Conservation (phyloP, 2,113 vertebrate genomes). For the Pungitius pungitius region DNA sequence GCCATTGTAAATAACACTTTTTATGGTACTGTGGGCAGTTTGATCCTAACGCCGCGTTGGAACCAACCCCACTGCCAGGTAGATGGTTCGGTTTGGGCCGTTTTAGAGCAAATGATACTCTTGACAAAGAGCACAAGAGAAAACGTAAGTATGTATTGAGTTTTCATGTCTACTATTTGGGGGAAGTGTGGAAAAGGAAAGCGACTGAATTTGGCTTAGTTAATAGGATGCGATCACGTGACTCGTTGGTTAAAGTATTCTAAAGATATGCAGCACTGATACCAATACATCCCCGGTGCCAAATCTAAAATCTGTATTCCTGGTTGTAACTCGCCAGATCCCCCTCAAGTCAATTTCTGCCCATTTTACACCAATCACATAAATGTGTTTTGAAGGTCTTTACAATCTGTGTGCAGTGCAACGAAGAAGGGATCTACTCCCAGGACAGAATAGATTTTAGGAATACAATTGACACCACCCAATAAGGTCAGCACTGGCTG, state of each 20-base stretch:
- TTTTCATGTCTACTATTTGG: slow-evolving; percentile 61
- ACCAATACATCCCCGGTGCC: not conserved
- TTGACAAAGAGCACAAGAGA: slow-evolving; percentile 66
- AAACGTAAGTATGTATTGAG: slow-evolving; percentile 65
- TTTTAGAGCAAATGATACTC: slow-evolving; percentile 47
- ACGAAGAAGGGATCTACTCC: not conserved
- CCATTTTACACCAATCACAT: not conserved
- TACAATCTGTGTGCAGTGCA: not conserved
- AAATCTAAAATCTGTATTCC: not conserved
- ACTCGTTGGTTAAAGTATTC: slow-evolving; percentile 10
- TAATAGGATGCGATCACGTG: slow-evolving; percentile 51
- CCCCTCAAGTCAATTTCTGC: not conserved
- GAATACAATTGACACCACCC: not conserved
- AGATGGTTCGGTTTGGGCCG: slow-evolving; percentile 35
- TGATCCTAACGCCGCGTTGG: slow-evolving; percentile 60
- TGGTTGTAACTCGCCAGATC: not conserved
- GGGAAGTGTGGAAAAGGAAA: slow-evolving; percentile 48
- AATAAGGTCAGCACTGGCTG: slow-evolving; percentile 2
- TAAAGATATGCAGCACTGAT: not conserved
- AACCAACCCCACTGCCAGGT: slow-evolving; percentile 50
- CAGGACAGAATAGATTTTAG: not conserved
- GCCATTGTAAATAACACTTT: slow-evolving; percentile 74
- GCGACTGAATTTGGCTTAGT: slow-evolving; percentile 67
- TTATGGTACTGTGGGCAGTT: slow-evolving; percentile 62
- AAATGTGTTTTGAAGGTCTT: not conserved